These are phyloP conservation scores for Phyllotis vaccarum DNA, from an alignment of 2,797 vertebrate genomes.

Conservation along the genomic window DNA sequence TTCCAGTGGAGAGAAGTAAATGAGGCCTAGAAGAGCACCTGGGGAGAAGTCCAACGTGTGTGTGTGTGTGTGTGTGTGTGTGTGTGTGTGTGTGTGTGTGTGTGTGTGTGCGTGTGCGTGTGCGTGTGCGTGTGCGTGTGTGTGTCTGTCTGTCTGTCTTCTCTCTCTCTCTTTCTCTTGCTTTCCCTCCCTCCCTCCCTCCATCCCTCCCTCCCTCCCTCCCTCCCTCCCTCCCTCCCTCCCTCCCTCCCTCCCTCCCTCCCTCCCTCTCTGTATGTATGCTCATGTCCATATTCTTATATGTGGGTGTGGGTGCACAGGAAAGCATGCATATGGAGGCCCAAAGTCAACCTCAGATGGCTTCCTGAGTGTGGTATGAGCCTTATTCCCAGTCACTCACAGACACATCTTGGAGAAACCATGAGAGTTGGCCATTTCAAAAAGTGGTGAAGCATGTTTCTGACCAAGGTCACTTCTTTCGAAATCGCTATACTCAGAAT, in stretches of 20 bases:
- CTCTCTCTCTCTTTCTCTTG: too few relatives aligned
- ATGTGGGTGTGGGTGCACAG: neutral
- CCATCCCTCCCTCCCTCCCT: too few relatives aligned
- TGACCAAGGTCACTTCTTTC: neutral
- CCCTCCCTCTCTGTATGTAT: accelerated
- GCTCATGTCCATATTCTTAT: neutral
- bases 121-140: too few relatives aligned
- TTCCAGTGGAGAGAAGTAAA: neutral
- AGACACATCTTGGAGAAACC: neutral
- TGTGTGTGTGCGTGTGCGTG: too few relatives aligned
- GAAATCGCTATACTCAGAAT: constrained; percentile 4
- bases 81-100: too few relatives aligned
- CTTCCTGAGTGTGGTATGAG: neutral
- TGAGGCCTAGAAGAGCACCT: neutral
- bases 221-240: too few relatives aligned
- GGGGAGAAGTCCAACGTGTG: too few relatives aligned
- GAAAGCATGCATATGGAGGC: neutral
- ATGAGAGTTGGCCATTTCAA: neutral
- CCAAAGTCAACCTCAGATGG: neutral
- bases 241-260: neutral
- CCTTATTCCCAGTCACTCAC: neutral
- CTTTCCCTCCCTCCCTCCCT: too few relatives aligned
- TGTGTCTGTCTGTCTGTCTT: too few relatives aligned
- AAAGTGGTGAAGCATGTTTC: neutral
- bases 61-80: too few relatives aligned